Evolutionary conservation across 35 echinoderm and acorn worm species (phyloP).

Genomic region (Acanthaster planci): DNA sequence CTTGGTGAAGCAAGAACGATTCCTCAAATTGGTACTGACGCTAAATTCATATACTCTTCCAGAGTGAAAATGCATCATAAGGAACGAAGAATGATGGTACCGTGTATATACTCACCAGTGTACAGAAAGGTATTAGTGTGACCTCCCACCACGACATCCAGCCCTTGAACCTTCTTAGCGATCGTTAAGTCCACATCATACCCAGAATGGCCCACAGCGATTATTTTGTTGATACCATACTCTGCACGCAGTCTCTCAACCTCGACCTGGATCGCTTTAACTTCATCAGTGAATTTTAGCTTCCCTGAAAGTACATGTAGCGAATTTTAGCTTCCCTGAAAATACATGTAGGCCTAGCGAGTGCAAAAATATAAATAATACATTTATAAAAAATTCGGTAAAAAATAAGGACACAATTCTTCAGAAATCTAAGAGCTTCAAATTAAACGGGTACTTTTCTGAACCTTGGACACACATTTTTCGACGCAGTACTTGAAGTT

Average conservation of each 20-base stretch:
- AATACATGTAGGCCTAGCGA: too few species aligned
- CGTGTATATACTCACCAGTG: constrained; percentile 57
- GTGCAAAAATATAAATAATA: too few species aligned
- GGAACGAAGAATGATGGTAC: background rate
- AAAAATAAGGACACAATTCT: too few species aligned
- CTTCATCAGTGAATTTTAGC: constrained; percentile 64
- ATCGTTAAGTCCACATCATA: constrained; percentile 59
- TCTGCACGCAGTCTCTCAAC: constrained; percentile 45
- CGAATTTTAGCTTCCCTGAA: too few species aligned
- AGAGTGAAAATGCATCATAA: background rate
- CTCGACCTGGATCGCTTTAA: constrained; percentile 68
- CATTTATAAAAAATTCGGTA: too few species aligned
- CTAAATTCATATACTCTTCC: too few species aligned
- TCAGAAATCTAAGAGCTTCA: too few species aligned
- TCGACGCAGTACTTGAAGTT: too few species aligned
- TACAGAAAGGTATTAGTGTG: constrained; percentile 87
- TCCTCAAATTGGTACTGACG: too few species aligned
- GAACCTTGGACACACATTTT: too few species aligned
- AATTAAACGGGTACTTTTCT: too few species aligned
- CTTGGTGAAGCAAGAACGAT: too few species aligned
- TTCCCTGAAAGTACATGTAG: constrained; percentile 71
- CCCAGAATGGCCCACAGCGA: constrained; percentile 85
- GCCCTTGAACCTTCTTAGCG: constrained; percentile 56
- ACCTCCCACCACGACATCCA: constrained; percentile 84
- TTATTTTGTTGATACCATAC: constrained; percentile 82